Conservation (phyloP, 2,888 invertebrate species). For the Tenthredo mesomela region DNA sequence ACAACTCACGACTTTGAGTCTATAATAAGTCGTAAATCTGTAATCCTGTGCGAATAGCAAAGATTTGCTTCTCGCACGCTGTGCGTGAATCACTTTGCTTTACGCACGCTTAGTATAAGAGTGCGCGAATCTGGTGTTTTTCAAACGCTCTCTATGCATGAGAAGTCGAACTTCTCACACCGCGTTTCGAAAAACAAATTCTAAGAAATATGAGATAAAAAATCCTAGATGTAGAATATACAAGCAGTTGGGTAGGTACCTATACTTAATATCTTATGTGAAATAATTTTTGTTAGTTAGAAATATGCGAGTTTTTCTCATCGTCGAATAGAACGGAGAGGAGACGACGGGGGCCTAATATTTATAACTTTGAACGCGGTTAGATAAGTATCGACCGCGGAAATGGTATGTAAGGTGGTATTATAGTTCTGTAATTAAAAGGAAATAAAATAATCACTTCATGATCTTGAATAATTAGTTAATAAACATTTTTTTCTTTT, state of each 20-base stretch:
- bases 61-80: no score
- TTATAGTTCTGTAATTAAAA: constrained; percentile 70
- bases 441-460: constrained; percentile 68
- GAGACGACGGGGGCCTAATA: constrained; percentile 22
- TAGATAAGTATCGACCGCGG: constrained; percentile 58
- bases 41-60: no score
- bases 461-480: constrained; percentile 62
- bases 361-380: constrained; percentile 36
- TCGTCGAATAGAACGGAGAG: not conserved
- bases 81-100: no score
- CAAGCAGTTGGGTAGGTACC: not conserved
- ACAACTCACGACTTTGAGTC: no score
- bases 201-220: not conserved
- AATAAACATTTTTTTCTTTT: no score
- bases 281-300: not conserved
- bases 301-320: constrained; percentile 32
- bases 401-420: constrained; percentile 63
- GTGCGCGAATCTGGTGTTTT: no score
- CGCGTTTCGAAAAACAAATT: no score
- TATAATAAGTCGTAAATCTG: no score
- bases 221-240: not conserved
- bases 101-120: no score
- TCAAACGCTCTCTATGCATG: no score
- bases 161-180: no score
- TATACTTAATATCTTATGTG: not conserved